Evolutionary conservation across 2,113 vertebrate species (phyloP), one percentile per base, ranked within the genome.

Genomic region (Diglossa brunneiventris): DNA sequence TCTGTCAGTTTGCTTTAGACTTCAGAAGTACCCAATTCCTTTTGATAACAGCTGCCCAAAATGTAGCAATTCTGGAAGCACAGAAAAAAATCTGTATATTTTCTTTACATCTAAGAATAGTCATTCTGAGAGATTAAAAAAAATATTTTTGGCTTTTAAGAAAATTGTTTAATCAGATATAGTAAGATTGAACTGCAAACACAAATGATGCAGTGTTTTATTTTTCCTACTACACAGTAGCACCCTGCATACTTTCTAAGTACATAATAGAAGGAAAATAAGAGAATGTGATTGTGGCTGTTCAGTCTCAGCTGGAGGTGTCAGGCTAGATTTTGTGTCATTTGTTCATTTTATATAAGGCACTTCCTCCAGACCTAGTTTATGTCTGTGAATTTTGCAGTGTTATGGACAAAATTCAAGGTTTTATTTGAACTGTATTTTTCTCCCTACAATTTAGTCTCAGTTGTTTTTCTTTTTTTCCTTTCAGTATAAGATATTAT

Each of bases 1-100:
- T 95, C 80, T 81, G 90, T 83, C 68, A 63, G 39, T 93, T 93
- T 89, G 61, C 76, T 93, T 92, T 81, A 90, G 56, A 72, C 41
- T 83, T 49, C 31, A 88, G 78, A 95, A 94, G 31, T 68, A 81
- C 23, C 4, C 2, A 81, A 47, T n/a, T 88, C 26, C 11, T 92
- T 88, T 74, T 80, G 80, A 88, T 56, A 90, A 50, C 16, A 72
- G 76, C 24, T 68, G 58, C 47, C 19, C 52, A 75, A 88, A 94
- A 66, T 28, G 53, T 1, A 56, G 3, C 37, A 39, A 28, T 67
- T 56, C n/a, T 72, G 41, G 68, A 88, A 78, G 27, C 22, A 52
- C 3, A 59, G 22, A 13, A 55, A 15, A 72, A 39, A 18, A 14
- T 10, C 9, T 2, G 3, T 61, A 2, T 19, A 56, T 88, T 82